phyloP scores from a whole-genome alignment of 2,888 invertebrate genomes.

The Cantharis rustica region DNA sequence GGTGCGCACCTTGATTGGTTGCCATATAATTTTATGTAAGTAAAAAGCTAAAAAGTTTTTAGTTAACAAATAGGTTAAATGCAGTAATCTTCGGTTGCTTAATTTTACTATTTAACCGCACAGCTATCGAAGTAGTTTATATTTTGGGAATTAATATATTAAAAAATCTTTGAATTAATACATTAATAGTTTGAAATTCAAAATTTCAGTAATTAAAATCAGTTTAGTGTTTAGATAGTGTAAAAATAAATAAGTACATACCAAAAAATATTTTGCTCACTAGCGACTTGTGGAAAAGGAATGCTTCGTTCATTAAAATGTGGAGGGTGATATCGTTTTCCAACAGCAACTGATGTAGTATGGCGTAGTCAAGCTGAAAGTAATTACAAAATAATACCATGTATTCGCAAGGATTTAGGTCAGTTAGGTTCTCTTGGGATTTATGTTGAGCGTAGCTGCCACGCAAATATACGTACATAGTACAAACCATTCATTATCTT shows the following conservation, averaged over 20 bases:
- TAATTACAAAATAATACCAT: slow-evolving; percentile 38
- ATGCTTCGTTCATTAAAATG: slow-evolving; percentile 81
- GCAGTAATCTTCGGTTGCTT: no score
- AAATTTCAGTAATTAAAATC: slow-evolving; percentile 40
- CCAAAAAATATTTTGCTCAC: slow-evolving; percentile 78
- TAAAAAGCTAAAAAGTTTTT: no score
- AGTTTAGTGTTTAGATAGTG: slow-evolving; percentile 30
- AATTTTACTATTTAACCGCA: no score
- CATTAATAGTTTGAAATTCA: slow-evolving; percentile 21
- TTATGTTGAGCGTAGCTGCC: slow-evolving; percentile 35
- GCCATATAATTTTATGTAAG: no score
- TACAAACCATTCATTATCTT: slow-evolving; percentile 38
- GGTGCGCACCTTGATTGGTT: no score
- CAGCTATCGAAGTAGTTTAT: no score
- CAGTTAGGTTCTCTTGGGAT: slow-evolving; percentile 36
- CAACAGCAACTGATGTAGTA: slow-evolving; percentile 78
- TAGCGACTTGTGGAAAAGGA: slow-evolving; percentile 73
- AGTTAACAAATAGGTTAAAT: no score
- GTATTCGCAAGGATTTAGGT: slow-evolving; percentile 30
- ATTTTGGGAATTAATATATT: no score
- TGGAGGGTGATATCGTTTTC: slow-evolving; percentile 83
- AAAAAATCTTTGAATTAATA: no score
- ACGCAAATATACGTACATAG: slow-evolving; percentile 37
- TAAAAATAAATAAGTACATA: slow-evolving; percentile 50
- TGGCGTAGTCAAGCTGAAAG: slow-evolving; percentile 78